Evolutionary conservation across 1,140 invertebrate genomes (phyloP), one percentile per base, ranked within the genome.

Genomic region (Eumeta japonica): DNA sequence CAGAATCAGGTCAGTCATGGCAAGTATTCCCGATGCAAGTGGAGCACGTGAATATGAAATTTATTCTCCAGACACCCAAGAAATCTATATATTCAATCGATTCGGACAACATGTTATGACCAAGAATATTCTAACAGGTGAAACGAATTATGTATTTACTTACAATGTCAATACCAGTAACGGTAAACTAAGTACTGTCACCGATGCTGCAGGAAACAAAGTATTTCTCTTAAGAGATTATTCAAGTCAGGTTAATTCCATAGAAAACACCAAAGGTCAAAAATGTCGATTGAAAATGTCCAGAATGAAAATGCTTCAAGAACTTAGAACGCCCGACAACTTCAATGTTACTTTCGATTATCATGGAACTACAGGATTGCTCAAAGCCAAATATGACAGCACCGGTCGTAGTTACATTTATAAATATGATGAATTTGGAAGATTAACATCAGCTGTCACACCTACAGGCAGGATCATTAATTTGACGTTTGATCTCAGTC

Each of bases 161-260:
- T 97, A 98, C 66, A 97, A 94, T 48, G 92, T 97, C 0, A 96
- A 96, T 56, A 97, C 94, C 0, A 95, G 91, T 46, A 95, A 94
- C 56, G 94, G 94, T 1, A 96, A 95, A 66, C 73, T 98, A 2
- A 92, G 87, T 48, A 91, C 89, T 0, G 90, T 97, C 0, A 91
- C 90, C 0, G 94, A 97, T 61, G 87, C 90, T 0, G 88, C 90
- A n/a, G 91, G 90, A 2, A 96, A 96, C 55, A 95, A 96, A 75
- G 86, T 90, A 2, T 92, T 90, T 75, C 78, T 97, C 14, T 72
- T 93, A 7, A 76, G 94, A 11, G 92, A 97, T 58, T 93, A 93
- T 54, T 87, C 88, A 3, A 87, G 85, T 27, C 84, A 90, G 52
- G 92, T 94, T 1, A 94, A 94, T 46, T 93, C 91, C 0, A 94